These are phyloP conservation scores for Apostichopus leukothele DNA, from an alignment of 53 echinoderm and acorn worm genomes.

Conservation along the genomic window DNA sequence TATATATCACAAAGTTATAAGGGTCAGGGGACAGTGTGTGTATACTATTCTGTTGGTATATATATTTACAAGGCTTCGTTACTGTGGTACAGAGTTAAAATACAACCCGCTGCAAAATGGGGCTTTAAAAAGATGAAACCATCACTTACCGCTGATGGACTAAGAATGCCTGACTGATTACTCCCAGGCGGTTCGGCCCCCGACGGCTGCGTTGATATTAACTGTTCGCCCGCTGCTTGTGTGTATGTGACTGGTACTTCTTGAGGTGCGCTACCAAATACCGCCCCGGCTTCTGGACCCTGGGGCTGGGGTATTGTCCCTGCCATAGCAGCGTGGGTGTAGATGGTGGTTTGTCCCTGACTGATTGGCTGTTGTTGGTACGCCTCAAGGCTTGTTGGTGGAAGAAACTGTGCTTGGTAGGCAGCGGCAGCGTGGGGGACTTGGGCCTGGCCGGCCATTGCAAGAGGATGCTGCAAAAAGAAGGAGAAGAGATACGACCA, in stretches of 20 bases:
- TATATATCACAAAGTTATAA: too few species aligned
- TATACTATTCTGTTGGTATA: too few species aligned
- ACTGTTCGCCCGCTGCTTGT: slow-evolving; percentile 67
- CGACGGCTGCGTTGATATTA: slow-evolving; percentile 58
- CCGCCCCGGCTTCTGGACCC: slow-evolving; percentile 45
- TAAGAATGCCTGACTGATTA: slow-evolving; percentile 31
- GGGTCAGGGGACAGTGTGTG: too few species aligned
- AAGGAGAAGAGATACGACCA: background rate
- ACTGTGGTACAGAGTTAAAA: too few species aligned
- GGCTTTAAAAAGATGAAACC: background rate
- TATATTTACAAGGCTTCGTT: too few species aligned
- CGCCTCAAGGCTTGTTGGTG: slow-evolving; percentile 68
- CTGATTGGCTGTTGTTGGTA: slow-evolving; percentile 57
- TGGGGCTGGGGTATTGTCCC: slow-evolving; percentile 73
- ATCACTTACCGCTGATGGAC: slow-evolving; percentile 17
- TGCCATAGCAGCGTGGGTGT: slow-evolving; percentile 56
- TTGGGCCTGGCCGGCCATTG: slow-evolving; percentile 62
- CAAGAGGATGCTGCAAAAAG: slow-evolving; percentile 43
- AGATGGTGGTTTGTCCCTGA: slow-evolving; percentile 50
- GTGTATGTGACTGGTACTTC: slow-evolving; percentile 64
- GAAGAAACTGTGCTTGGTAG: slow-evolving; percentile 63
- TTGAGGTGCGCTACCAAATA: slow-evolving; percentile 51
- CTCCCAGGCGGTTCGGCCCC: slow-evolving; percentile 35
- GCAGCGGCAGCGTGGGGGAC: slow-evolving; percentile 54
- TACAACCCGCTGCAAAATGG: background rate